Conservation (phyloP, 2,113 vertebrate genomes). For the Spea bombifrons region DNA sequence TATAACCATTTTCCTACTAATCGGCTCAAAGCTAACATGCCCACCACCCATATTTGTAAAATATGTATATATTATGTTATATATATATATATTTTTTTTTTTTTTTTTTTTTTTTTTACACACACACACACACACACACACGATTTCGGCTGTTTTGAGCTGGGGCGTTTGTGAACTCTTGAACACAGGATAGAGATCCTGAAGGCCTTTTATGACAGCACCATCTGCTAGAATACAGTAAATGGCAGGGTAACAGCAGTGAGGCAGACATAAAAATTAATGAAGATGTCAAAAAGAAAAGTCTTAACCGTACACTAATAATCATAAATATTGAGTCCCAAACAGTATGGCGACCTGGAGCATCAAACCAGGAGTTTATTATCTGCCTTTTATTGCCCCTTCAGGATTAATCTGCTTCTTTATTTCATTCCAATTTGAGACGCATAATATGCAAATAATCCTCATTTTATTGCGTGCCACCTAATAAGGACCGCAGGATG, state of each 20-base stretch:
- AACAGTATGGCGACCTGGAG: slow-evolving; percentile 34
- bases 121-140: background rate
- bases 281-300: slow-evolving; percentile 50
- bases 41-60: too few species aligned
- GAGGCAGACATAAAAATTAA: slow-evolving; percentile 47
- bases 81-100: background rate
- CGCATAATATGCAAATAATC: slow-evolving; percentile 29
- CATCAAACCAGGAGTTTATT: slow-evolving; percentile 38
- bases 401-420: slow-evolving; percentile 46
- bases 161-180: slow-evolving; percentile 37
- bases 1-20: too few species aligned
- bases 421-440: slow-evolving; percentile 48
- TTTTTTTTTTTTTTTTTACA: background rate
- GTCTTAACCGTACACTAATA: slow-evolving; percentile 35
- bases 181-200: slow-evolving; percentile 9
- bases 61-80: background rate
- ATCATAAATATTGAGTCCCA: slow-evolving; percentile 47
- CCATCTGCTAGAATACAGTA: slow-evolving; percentile 37
- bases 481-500: slow-evolving; percentile 4
- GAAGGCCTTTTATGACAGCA: slow-evolving; percentile 38
- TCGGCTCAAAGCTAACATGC: too few species aligned
- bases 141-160: background rate
- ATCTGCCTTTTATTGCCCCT: slow-evolving; percentile 23
- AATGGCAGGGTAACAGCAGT: slow-evolving; percentile 38
- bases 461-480: slow-evolving; percentile 43